Evolutionary conservation across 2,797 vertebrate genomes (phyloP).

Genomic region (Acanthurus tractus): DNA sequence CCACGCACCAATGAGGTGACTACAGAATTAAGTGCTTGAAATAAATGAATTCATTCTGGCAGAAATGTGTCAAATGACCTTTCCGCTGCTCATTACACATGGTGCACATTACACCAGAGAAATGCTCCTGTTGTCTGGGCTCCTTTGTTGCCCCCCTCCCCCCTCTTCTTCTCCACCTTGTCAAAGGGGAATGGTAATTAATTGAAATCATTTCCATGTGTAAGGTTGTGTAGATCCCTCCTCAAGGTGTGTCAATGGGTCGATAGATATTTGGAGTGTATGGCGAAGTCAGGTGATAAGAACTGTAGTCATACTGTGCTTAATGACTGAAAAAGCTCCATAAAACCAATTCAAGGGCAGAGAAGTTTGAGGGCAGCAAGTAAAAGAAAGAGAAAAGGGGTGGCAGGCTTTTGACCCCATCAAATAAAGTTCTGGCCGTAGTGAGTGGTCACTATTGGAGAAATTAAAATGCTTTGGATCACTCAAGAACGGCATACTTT

Average conservation of each 20-base stretch:
- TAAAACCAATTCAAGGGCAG: conserved; percentile 81
- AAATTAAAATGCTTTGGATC: conserved; percentile 83
- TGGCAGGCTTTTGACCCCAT: conserved; percentile 62
- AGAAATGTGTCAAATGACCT: conserved; percentile 88
- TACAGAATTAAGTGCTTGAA: conserved; percentile 85
- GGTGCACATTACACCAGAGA: conserved; percentile 77
- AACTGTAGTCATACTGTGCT: conserved; percentile 80
- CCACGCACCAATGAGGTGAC: conserved; percentile 73
- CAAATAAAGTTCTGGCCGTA: conserved; percentile 69
- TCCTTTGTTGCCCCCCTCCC: conserved; percentile 66
- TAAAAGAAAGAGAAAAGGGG: conserved; percentile 35
- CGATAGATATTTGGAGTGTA: conserved; percentile 83
- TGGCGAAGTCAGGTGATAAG: conserved; percentile 81
- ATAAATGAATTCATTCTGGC: conserved; percentile 86
- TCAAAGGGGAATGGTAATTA: conserved; percentile 83
- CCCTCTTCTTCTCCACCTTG: conserved; percentile 51
- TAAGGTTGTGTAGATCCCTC: conserved; percentile 79
- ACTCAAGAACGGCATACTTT: conserved; percentile 83
- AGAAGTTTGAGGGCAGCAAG: conserved; percentile 72
- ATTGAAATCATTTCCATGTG: conserved; percentile 86
- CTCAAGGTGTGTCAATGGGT: conserved; percentile 81
- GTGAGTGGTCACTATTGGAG: conserved; percentile 74
- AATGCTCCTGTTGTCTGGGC: conserved; percentile 80
- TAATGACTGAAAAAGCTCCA: conserved; percentile 80
- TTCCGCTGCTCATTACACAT: conserved; percentile 84